These are phyloP conservation scores for Sebastes baramenuke DNA, from an alignment of 2,797 vertebrate genomes.

Conservation along the genomic window DNA sequence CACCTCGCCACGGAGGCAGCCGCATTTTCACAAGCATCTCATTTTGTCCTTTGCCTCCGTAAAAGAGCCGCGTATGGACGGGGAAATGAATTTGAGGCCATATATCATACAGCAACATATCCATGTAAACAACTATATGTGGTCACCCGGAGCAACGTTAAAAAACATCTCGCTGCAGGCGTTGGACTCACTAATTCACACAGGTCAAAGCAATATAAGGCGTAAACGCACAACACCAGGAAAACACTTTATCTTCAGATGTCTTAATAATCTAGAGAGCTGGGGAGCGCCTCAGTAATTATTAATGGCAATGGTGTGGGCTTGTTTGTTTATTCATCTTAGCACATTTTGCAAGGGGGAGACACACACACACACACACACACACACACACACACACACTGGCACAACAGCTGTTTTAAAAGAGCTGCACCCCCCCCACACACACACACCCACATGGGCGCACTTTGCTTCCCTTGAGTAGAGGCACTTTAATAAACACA, in stretches of 20 bases:
- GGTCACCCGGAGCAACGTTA: background rate
- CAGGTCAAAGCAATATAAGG: conserved; percentile 27
- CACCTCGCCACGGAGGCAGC: background rate
- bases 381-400: conserved; percentile 17
- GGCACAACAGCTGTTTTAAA: conserved; percentile 57
- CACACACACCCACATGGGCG: background rate
- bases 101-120: background rate
- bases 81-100: background rate
- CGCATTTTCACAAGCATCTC: conserved; percentile 2
- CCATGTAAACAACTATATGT: conserved; percentile 13
- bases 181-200: conserved; percentile 3
- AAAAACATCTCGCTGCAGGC: background rate
- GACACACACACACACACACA: conserved; percentile 15
- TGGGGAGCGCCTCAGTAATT: conserved; percentile 44
- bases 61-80: background rate
- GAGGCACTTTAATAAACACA: conserved; percentile 66
- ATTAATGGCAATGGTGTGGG: conserved; percentile 48
- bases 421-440: background rate
- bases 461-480: conserved; percentile 33
- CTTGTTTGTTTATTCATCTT: conserved; percentile 53
- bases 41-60: background rate
- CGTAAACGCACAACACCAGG: conserved; percentile 2
- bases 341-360: conserved; percentile 22
- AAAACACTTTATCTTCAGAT: conserved; percentile 20
- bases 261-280: conserved; percentile 45